phyloP scores from a whole-genome alignment of 2,797 vertebrate species.

The Tenualosa thibaudeaui region DNA sequence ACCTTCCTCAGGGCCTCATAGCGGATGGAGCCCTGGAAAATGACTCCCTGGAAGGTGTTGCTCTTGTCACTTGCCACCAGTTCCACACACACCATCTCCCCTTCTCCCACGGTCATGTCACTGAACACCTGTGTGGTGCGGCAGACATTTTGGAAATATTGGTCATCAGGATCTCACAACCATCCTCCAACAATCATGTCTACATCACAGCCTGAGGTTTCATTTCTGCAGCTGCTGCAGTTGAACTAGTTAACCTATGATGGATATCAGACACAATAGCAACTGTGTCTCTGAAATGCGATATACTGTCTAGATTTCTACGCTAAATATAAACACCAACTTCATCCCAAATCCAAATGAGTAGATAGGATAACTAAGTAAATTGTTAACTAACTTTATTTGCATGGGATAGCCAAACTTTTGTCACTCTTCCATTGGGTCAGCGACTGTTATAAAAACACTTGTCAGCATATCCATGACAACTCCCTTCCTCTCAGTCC shows the following conservation, averaged over 20 bases:
- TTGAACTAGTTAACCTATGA: no score
- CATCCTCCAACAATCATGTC: no score
- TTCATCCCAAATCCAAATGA: neutral
- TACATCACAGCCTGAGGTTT: no score
- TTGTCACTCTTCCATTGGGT: neutral
- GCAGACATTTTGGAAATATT: neutral
- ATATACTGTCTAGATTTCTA: no score
- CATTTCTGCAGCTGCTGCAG: no score
- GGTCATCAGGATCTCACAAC: neutral
- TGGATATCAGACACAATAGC: no score
- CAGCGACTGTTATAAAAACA: neutral
- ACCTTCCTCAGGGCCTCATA: constrained; percentile 98
- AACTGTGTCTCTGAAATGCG: no score
- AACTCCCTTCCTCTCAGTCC: neutral
- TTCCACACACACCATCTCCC: constrained; percentile 98
- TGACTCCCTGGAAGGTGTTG: constrained; percentile 94
- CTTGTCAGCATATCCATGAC: neutral
- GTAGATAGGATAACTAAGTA: neutral
- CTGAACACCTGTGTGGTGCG: constrained; percentile 85
- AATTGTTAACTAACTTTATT: neutral
- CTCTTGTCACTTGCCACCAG: constrained; percentile 96
- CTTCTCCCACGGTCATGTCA: constrained; percentile 96
- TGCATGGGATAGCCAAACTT: neutral
- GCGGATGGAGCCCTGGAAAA: constrained; percentile 98
- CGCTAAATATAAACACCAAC: no score